Evolutionary conservation across 2,888 invertebrate species (phyloP).

Genomic region (Norana najaformis): DNA sequence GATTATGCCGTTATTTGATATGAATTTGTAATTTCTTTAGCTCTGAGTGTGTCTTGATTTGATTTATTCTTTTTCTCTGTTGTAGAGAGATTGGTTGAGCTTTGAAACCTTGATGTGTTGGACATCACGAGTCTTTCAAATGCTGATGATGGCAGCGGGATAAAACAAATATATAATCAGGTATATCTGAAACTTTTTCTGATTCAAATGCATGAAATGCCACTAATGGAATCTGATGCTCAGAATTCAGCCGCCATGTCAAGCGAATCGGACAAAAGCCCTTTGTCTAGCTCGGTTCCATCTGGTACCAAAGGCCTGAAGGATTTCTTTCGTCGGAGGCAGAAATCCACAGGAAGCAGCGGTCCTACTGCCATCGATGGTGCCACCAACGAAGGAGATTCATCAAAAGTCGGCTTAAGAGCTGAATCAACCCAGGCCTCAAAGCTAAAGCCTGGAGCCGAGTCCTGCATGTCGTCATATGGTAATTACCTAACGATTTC

Average conservation of each 20-base stretch:
- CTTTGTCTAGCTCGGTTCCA: slow-evolving; percentile 16
- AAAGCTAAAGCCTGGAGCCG: not conserved
- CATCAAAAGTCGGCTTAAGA: not conserved
- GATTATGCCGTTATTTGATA: not conserved
- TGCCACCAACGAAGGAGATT: not conserved
- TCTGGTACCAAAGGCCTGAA: slow-evolving; percentile 1
- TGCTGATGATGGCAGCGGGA: not conserved
- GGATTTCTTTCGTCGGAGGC: slow-evolving; percentile 27
- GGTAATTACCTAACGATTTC: slow-evolving; percentile 39
- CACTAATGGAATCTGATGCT: slow-evolving; percentile 20
- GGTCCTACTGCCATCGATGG: not conserved
- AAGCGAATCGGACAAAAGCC: slow-evolving; percentile 3
- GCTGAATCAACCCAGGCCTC: not conserved
- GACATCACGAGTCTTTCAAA: not conserved
- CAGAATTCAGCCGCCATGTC: not conserved
- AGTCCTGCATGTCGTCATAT: slow-evolving; percentile 15
- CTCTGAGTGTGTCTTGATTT: not conserved
- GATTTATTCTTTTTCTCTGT: not conserved
- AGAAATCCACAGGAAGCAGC: slow-evolving; percentile 9
- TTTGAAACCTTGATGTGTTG: not conserved
- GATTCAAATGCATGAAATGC: slow-evolving; percentile 18
- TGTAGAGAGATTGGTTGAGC: slow-evolving; percentile 15
- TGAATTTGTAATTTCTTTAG: not conserved
- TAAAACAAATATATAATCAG: not conserved
- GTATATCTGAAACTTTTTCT: not conserved